These are phyloP conservation scores for Drosophila atripex DNA, from an alignment of 2,888 invertebrate species.

Conservation along the genomic window DNA sequence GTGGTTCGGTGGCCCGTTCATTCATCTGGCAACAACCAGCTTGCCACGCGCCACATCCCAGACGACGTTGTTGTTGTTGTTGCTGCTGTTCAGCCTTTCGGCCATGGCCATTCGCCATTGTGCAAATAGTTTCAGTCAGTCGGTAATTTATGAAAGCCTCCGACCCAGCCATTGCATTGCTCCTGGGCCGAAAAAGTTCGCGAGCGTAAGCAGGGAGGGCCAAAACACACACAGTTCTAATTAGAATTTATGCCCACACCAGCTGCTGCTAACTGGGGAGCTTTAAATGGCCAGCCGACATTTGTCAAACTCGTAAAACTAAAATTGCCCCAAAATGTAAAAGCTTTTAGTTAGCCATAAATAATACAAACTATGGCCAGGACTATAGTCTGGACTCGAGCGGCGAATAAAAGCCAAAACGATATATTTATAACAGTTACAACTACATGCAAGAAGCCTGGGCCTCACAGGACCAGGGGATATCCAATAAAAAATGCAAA, in stretches of 20 bases:
- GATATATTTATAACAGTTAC: constrained; percentile 68
- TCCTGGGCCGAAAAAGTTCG: constrained; percentile 47
- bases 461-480: constrained; percentile 2
- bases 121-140: constrained; percentile 60
- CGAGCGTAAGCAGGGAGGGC: constrained; percentile 19
- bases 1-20: constrained; percentile 16
- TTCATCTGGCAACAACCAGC: constrained; percentile 20
- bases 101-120: constrained; percentile 33
- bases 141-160: constrained; percentile 56
- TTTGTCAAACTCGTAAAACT: constrained; percentile 65
- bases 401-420: constrained; percentile 50
- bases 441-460: constrained; percentile 3
- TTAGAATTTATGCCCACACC: constrained; percentile 77
- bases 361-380: constrained; percentile 70
- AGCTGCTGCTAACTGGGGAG: constrained; percentile 11
- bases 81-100: constrained; percentile 42
- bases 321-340: constrained; percentile 63
- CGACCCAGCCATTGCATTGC: constrained; percentile 3
- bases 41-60: constrained; percentile 41
- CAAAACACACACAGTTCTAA: constrained; percentile 49
- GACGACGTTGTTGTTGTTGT: constrained; percentile 9
- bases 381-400: constrained; percentile 5
- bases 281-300: constrained; percentile 40
- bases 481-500: constrained; percentile 51
- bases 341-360: constrained; percentile 76